A percentile compares a stretch with the other conserved stretches of the same genome.
These are phyloP conservation scores for Cryptoprocta ferox DNA, from an alignment of 2,797 vertebrate genomes.

Conservation along the genomic window DNA sequence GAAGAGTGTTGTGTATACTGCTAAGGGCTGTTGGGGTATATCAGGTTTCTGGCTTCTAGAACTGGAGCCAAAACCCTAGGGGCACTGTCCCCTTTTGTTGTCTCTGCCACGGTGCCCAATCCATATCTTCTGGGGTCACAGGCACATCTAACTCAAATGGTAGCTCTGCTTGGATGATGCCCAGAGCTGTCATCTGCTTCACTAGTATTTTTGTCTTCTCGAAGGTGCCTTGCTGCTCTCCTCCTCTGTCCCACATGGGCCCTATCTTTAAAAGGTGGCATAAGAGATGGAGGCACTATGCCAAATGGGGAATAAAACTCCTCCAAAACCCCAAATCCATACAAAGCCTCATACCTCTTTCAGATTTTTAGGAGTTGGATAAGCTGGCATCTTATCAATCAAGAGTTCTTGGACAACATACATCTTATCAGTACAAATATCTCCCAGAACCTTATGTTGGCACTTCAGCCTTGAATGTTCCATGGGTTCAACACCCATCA, in stretches of 20 bases:
- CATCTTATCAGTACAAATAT: neutral
- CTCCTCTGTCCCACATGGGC: neutral
- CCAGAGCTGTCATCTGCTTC: neutral
- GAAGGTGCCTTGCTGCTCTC: neutral
- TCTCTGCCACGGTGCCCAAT: neutral
- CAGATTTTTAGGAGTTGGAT: neutral
- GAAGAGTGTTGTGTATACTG: neutral
- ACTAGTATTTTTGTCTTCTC: neutral
- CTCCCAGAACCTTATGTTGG: neutral
- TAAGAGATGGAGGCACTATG: neutral
- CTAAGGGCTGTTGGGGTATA: neutral
- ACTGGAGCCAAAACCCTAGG: neutral
- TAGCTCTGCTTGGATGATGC: neutral
- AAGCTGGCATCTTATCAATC: neutral
- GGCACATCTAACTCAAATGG: neutral
- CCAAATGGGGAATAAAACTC: neutral
- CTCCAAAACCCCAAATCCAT: neutral
- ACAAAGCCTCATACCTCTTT: neutral
- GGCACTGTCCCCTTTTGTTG: neutral
- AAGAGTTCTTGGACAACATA: neutral
- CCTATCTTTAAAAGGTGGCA: neutral
- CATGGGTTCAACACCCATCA: neutral
- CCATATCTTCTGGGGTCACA: neutral
- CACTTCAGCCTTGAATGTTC: neutral
- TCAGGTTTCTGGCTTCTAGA: neutral